phyloP scores from a whole-genome alignment of 2,888 invertebrate species.

The Tineola bisselliella region DNA sequence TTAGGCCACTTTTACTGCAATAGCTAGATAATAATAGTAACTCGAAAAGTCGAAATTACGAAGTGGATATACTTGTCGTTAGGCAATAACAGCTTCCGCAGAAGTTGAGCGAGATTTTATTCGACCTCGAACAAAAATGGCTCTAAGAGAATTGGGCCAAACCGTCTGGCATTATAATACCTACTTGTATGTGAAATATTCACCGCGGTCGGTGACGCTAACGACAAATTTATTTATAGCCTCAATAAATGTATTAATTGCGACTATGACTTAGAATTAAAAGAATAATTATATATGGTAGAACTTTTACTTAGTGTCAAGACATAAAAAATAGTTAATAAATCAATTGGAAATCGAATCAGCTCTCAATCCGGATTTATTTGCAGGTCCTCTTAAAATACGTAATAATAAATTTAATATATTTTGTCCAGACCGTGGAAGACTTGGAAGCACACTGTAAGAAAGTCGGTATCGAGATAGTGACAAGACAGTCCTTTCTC shows the following conservation, averaged over 20 bases:
- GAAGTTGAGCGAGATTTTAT: background rate
- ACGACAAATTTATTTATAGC: too few species aligned
- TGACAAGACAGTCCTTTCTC: slow-evolving; percentile 95
- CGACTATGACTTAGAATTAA: too few species aligned
- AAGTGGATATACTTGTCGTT: slow-evolving; percentile 4
- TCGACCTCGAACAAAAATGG: background rate
- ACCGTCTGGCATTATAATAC: background rate
- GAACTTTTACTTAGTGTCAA: too few species aligned
- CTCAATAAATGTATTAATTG: too few species aligned
- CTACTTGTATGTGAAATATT: background rate
- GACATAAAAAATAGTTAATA: too few species aligned
- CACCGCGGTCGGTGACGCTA: background rate
- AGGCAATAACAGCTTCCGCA: background rate
- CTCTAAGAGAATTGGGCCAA: background rate
- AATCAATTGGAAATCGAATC: too few species aligned
- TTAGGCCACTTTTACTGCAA: background rate
- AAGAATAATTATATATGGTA: too few species aligned
- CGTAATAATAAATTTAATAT: too few species aligned
- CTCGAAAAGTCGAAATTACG: background rate
- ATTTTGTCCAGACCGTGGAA: slow-evolving; percentile 84
- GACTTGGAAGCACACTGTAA: slow-evolving; percentile 95
- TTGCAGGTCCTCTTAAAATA: too few species aligned
- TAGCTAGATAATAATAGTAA: background rate
- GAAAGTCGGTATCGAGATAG: slow-evolving; percentile 92
- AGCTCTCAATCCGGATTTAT: too few species aligned